These are phyloP conservation scores for Jordanella pulchra DNA, from an alignment of 2,797 vertebrate genomes.

Conservation along the genomic window DNA sequence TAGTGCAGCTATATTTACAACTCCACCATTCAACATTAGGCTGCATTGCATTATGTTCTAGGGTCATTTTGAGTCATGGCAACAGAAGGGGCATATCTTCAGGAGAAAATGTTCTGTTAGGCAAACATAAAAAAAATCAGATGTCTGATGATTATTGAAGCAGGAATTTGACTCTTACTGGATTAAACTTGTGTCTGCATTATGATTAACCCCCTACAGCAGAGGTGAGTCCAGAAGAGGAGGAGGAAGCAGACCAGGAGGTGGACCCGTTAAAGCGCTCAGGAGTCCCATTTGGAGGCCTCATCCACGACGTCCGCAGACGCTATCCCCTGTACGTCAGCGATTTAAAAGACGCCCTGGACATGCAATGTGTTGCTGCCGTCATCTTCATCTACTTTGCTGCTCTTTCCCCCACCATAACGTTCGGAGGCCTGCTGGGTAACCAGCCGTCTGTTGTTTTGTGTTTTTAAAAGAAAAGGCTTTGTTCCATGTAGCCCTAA, in stretches of 20 bases:
- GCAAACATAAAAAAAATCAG: too few species aligned
- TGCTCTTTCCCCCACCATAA: slow-evolving; percentile 94
- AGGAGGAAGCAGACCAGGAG: slow-evolving; percentile 83
- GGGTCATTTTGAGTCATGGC: too few species aligned
- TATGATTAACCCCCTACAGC: not conserved
- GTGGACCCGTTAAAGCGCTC: slow-evolving; percentile 92
- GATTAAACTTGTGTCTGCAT: too few species aligned
- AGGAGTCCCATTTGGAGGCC: slow-evolving; percentile 90
- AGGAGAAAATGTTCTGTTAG: too few species aligned
- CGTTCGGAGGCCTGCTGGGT: slow-evolving; percentile 96
- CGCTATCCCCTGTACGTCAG: slow-evolving; percentile 93
- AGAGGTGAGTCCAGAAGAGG: slow-evolving; percentile 83
- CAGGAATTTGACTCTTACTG: too few species aligned
- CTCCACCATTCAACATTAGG: too few species aligned
- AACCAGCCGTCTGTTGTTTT: slow-evolving; percentile 24
- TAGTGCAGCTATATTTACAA: too few species aligned
- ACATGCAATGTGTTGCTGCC: slow-evolving; percentile 92
- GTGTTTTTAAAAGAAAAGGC: too few species aligned
- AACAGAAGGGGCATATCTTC: too few species aligned
- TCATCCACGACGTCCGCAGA: slow-evolving; percentile 91
- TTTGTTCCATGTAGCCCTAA: not conserved
- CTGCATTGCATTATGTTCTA: too few species aligned
- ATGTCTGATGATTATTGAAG: too few species aligned
- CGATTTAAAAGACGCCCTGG: slow-evolving; percentile 90
- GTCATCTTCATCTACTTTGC: slow-evolving; percentile 98